phyloP scores from a whole-genome alignment of 2,888 invertebrate genomes.

The Campoplex capitator region DNA sequence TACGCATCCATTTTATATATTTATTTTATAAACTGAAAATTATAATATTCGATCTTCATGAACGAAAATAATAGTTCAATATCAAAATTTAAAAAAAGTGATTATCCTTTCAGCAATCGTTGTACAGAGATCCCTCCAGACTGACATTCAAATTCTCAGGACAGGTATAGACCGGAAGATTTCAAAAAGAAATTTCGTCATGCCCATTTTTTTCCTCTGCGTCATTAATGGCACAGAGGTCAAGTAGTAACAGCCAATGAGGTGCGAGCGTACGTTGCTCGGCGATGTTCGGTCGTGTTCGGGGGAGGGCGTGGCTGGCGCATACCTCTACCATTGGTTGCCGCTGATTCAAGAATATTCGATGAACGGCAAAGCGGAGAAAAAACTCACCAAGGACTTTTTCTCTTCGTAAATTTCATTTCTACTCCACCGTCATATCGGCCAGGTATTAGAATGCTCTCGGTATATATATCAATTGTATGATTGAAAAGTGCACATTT shows the following conservation, averaged over 20 bases:
- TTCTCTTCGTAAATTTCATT: neutral
- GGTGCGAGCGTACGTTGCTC: neutral
- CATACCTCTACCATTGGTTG: neutral
- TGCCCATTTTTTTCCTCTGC: neutral
- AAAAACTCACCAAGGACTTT: neutral
- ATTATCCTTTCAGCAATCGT: no score
- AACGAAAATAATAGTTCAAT: neutral
- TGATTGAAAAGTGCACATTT: slow-evolving; percentile 21
- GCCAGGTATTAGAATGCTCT: neutral
- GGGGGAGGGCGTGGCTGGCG: neutral
- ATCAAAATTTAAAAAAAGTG: neutral
- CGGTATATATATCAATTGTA: neutral
- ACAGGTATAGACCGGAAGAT: neutral
- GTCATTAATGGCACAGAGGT: neutral
- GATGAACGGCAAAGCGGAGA: neutral
- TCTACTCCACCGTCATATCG: neutral
- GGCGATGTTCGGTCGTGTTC: neutral
- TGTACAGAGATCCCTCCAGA: no score
- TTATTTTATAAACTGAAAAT: neutral
- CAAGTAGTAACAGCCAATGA: neutral
- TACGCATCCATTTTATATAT: neutral
- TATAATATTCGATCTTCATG: neutral
- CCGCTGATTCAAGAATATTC: neutral
- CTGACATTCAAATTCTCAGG: no score
- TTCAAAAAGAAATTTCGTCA: neutral